Base-by-base conservation (phyloP, 2,888 invertebrate genomes). In the Dysmachus trigonus region DNA sequence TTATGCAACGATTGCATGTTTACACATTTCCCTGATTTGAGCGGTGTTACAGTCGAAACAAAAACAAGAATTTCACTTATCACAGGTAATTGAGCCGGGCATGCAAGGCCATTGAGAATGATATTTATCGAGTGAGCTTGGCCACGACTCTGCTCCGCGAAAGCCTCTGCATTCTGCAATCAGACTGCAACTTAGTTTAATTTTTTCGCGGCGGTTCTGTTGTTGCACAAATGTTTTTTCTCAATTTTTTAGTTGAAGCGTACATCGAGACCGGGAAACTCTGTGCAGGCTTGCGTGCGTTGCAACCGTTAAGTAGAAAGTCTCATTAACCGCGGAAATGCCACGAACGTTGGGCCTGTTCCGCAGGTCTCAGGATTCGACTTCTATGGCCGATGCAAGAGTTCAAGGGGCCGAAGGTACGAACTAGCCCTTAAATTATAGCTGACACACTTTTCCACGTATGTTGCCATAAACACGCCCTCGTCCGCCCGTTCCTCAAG, bases 311-410 rank as follows among this genome's bases (percentile, higher is more conserved):
- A 77, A 77, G 30, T 77, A 47, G 41, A 27, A 77, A 77, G 77
- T 6, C 77, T 77, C 77, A 77, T 77, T 77, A 77, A 77, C 77
- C 13, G 35, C 15, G 77, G 47, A 47, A 77, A 77, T 77, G 27
- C 27, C 77, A 77, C 15, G 47, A 77, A 30, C 76, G 38, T 15
- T 38, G 18, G 8, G 5, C 38, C 77, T 77, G 6, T 30, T 41
- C 22, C 47, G 15, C 41, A 27, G 22, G 22, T 8, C 18, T 13
- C 15, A 3, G 2, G 4, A 8, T 77, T 77, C 41, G n/a, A 7
- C 15, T 13, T 35, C 6, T 22, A 18, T 15, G 27, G 13, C 47
- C 4, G 22, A 30, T 77, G 47, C 47, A 47, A 47, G 5, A 13
- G 30, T 30, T 35, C 38, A 27, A 76, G 6, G 10, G n/a, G 13